phyloP scores from a whole-genome alignment of 2,113 vertebrate species.

The Pelvicachromis taeniatus region DNA sequence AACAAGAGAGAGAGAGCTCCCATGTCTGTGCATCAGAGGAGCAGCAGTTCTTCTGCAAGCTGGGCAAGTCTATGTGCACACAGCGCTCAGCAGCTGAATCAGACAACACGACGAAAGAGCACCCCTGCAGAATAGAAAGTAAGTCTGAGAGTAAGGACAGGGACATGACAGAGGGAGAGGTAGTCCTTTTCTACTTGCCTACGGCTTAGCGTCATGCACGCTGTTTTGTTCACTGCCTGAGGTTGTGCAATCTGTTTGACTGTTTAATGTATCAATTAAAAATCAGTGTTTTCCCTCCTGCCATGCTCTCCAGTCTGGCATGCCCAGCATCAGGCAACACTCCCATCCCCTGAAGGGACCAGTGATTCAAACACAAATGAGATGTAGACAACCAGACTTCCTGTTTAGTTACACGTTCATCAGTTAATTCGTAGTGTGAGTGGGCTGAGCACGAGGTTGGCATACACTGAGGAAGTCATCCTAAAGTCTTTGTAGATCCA shows the following conservation, averaged over 20 bases:
- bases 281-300: not conserved
- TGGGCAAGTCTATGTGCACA: not conserved
- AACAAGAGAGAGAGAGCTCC: not conserved
- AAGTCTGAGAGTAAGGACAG: not conserved
- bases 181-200: not conserved
- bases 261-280: not conserved
- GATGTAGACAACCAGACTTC: not conserved
- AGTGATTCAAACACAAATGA: not conserved
- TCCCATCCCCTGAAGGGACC: not conserved
- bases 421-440: not conserved
- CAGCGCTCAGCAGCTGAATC: not conserved
- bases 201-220: not conserved
- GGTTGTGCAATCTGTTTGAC: not conserved
- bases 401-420: not conserved
- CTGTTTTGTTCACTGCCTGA: not conserved
- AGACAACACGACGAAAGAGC: not conserved
- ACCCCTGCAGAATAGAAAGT: not conserved
- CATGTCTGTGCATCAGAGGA: not conserved
- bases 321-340: not conserved
- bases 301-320: not conserved
- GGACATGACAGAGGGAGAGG: not conserved
- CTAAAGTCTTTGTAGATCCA: not conserved
- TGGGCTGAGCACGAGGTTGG: not conserved
- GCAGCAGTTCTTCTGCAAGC: not conserved
- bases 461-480: not conserved